Conservation (phyloP, 2,888 invertebrate genomes). For the Hyles lineata region DNA sequence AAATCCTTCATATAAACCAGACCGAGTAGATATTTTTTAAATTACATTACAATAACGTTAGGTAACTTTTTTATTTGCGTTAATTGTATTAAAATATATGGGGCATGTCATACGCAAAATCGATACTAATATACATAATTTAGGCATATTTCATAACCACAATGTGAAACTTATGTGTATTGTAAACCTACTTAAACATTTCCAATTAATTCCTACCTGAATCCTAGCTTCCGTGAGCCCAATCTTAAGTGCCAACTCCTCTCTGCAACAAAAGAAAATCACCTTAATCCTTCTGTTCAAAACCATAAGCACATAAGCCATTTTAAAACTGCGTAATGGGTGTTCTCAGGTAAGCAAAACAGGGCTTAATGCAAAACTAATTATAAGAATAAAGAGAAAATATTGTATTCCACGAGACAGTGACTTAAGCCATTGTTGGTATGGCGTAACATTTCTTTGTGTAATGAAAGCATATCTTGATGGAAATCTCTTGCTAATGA, state of each 20-base stretch:
- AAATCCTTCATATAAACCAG: no score
- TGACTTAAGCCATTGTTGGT: conserved; percentile 16
- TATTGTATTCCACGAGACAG: background rate
- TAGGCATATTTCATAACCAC: no score
- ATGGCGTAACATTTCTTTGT: conserved; percentile 21
- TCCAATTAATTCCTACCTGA: conserved; percentile 87
- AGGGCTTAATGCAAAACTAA: conserved; percentile 20
- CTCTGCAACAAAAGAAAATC: conserved; percentile 87
- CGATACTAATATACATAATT: no score
- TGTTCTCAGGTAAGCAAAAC: conserved; percentile 21
- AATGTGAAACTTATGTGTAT: no score
- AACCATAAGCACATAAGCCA: background rate
- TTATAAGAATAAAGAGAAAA: conserved; percentile 11
- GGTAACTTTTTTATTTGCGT: no score
- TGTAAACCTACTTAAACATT: background rate
- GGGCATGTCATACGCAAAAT: no score
- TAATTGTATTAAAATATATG: no score
- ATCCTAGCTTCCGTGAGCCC: conserved; percentile 97
- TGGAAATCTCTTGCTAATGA: conserved; percentile 1
- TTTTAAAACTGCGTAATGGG: conserved; percentile 2
- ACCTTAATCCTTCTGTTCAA: conserved; percentile 8
- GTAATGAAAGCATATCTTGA: conserved; percentile 1
- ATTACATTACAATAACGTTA: no score
- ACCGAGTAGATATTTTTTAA: no score
- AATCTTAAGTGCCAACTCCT: conserved; percentile 97